Evolutionary conservation across 2,113 vertebrate genomes (phyloP), one percentile per base, ranked within the genome.

Genomic region (Anoura caudifer): DNA sequence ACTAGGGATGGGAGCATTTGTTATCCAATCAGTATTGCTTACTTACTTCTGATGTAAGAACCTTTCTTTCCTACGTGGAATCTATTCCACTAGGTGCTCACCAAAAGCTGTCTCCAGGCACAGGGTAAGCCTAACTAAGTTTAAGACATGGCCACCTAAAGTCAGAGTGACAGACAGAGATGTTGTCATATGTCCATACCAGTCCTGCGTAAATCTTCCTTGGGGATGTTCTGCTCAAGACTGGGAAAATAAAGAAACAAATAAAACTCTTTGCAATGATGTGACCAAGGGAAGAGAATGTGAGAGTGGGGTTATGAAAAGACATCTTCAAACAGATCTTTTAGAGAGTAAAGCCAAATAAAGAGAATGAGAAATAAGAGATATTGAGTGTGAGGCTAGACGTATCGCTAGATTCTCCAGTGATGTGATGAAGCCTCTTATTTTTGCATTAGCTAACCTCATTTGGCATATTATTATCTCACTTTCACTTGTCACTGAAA

Each of bases 171-270:
- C 1, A 63, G 33, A 79, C 6, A 72, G 33, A 81, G 20, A 6
- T 15, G 67, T 15, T 5, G 67, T 14, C 20, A 17, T 2, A 1
- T 4, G 3, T 13, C 15, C 43, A 24, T 2, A 13, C 2, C 9
- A 20, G 28, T 28, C 16, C 36, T 45, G 14, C 15, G 12, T 38
- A 4, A 45, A 50, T 12, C 38, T 67, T 61, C 24, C 4, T 38
- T 31, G 47, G 47, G 5, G 77, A 45, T 73, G 20, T 61, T 83
- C 43, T 94, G 12, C 54, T 63, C 13, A 87, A 45, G 69, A 41
- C 0, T 7, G 15, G 38, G 80, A 17, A 80, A 80, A 26, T 22
- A 56, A 79, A 52, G 4, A 24, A 56, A 19, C 79, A 28, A 31
- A 28, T 54, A 59, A 41, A 56, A 38, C 7, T 22, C 9, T 80